phyloP scores from a whole-genome alignment of 2,113 vertebrate genomes.

The Podiceps cristatus region DNA sequence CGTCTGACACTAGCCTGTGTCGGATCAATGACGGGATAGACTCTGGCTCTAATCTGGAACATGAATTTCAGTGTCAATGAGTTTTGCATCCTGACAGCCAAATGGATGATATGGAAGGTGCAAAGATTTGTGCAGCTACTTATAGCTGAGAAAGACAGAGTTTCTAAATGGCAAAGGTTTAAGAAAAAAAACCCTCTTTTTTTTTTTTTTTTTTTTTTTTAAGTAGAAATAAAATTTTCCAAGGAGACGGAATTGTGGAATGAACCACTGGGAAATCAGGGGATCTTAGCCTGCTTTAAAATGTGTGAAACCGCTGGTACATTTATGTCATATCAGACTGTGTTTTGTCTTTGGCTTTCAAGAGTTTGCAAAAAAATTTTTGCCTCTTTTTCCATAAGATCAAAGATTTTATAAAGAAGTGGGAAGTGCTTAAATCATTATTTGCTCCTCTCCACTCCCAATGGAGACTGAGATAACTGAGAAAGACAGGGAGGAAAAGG shows the following conservation, averaged over 20 bases:
- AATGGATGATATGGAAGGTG: not conserved
- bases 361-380: not conserved
- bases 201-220: too few species aligned
- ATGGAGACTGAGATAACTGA: not conserved
- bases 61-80: not conserved
- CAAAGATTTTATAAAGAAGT: not conserved
- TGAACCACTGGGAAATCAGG: not conserved
- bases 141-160: not conserved
- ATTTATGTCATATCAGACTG: not conserved
- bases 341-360: not conserved
- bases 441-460: not conserved
- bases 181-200: not conserved
- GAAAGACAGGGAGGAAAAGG: not conserved
- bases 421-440: not conserved
- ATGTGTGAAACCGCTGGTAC: not conserved
- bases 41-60: not conserved
- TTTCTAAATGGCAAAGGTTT: not conserved
- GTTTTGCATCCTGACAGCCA: not conserved
- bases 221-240: not conserved
- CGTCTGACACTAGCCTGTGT: not conserved
- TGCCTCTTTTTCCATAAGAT: not conserved
- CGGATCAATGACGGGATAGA: not conserved
- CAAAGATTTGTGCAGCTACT: not conserved
- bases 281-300: not conserved
- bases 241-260: not conserved